A percentile compares a stretch with the other conserved stretches of the same genome.
These are phyloP conservation scores for Orycteropus afer DNA, from an alignment of 2,113 vertebrate genomes.

Conservation along the genomic window DNA sequence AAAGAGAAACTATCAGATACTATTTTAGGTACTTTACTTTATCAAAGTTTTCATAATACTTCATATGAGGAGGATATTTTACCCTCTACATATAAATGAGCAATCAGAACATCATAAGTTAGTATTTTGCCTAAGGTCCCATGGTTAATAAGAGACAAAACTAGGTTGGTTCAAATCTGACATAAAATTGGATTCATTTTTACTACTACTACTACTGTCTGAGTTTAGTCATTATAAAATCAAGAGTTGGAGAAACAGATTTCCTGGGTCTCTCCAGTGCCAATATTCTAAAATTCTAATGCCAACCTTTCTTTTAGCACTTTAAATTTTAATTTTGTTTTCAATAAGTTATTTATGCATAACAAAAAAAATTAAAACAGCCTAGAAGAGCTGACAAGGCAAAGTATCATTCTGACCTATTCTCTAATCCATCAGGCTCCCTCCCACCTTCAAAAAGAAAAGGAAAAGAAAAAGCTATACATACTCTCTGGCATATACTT, in stretches of 20 bases:
- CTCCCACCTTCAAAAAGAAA: neutral
- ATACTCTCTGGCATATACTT: neutral
- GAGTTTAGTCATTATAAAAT: neutral
- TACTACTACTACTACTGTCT: neutral
- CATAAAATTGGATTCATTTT: neutral
- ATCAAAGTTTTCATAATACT: neutral
- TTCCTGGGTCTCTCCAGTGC: neutral
- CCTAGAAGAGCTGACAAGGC: neutral
- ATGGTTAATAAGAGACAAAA: neutral
- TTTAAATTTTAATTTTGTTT: neutral
- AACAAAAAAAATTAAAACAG: neutral
- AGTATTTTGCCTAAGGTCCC: neutral
- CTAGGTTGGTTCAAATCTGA: neutral
- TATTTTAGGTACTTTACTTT: neutral
- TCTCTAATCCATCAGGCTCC: neutral
- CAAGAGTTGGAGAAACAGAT: conserved; percentile 31
- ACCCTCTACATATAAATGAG: neutral
- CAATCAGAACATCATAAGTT: neutral
- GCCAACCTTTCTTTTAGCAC: neutral
- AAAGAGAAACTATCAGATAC: conserved; percentile 1
- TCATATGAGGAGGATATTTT: neutral
- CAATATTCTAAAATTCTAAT: conserved; percentile 19
- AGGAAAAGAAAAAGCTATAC: neutral
- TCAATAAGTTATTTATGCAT: neutral
- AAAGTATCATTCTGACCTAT: neutral